These are phyloP conservation scores for Enhydra lutris DNA, from an alignment of 2,113 vertebrate genomes.

Conservation along the genomic window DNA sequence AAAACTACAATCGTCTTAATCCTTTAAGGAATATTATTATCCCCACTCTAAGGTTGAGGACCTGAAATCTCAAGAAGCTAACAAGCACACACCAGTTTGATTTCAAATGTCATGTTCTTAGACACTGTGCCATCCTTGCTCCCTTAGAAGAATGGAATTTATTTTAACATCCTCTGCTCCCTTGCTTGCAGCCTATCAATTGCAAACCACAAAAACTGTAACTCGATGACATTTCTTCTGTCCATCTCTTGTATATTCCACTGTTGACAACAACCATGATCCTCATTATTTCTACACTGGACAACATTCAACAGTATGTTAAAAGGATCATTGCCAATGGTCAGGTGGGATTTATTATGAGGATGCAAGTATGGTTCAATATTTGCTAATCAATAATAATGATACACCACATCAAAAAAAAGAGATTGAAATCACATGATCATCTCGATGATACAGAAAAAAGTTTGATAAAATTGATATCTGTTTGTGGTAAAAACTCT, in stretches of 20 bases:
- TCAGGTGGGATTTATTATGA: neutral
- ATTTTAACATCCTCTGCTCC: neutral
- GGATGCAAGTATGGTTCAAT: neutral
- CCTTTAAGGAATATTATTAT: neutral
- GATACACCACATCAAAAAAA: neutral
- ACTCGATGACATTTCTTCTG: neutral
- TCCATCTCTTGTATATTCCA: neutral
- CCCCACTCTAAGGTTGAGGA: neutral
- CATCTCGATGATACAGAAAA: neutral
- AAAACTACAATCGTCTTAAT: neutral
- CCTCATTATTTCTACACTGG: neutral
- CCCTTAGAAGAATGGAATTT: neutral
- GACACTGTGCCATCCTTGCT: neutral
- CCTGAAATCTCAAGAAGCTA: neutral
- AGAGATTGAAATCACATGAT: neutral
- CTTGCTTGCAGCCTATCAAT: neutral
- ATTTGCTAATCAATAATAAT: neutral
- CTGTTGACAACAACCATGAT: neutral
- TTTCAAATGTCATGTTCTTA: neutral
- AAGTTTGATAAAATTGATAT: neutral
- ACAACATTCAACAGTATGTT: neutral
- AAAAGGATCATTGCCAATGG: neutral
- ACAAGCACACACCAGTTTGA: neutral
- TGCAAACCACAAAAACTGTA: neutral
- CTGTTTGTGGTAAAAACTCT: neutral